Evolutionary conservation across 1,140 invertebrate species (phyloP), one percentile per base, ranked within the genome.

Genomic region (Atopsyche davidsoni): DNA sequence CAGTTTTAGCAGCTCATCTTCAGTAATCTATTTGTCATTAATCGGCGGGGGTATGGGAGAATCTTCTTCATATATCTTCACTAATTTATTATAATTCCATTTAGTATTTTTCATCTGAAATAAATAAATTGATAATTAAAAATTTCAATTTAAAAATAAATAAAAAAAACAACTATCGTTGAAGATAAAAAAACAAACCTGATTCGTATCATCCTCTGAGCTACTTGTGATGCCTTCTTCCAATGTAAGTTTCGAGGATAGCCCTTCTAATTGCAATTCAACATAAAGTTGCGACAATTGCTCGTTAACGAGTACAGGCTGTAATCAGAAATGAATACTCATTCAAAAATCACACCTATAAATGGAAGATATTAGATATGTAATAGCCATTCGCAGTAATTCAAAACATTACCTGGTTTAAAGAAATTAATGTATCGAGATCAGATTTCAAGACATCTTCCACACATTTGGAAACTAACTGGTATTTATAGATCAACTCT

Each of bases 301-400:
- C 46, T 87, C 81, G 56, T 85, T 86, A 0, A 89, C 83, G 41
- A 85, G 53, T 1, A 69, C 55, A 0, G 86, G 82, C 75, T 87
- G 73, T 31, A 71, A 70, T n/a, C n/a, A 39, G 23, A 57, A 46
- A 28, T 21, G 35, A 36, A 40, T 17, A 38, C 46, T 25, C 16
- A 43, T 43, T 50, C 22, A 28, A 14, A 24, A 4, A 49, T 11
- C 6, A 22, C 18, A 25, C 4, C 7, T 11, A 17, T 4, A 4
- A 16, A 17, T 14, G 16, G 4, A 38, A 7, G 7, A 21, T 31
- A 43, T 44, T n/a, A 49, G 19, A 10, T 10, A 14, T 14, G 16
- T 14, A 23, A 10, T 39, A 13, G 16, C 17, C 6, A 23, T 14
- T 13, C 4, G 23, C 4, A 10, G 24, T 19, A 49, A 28, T 7